Evolutionary conservation across 2,113 vertebrate species (phyloP), one percentile per base, ranked within the genome.

Genomic region (Phocoena sinus): DNA sequence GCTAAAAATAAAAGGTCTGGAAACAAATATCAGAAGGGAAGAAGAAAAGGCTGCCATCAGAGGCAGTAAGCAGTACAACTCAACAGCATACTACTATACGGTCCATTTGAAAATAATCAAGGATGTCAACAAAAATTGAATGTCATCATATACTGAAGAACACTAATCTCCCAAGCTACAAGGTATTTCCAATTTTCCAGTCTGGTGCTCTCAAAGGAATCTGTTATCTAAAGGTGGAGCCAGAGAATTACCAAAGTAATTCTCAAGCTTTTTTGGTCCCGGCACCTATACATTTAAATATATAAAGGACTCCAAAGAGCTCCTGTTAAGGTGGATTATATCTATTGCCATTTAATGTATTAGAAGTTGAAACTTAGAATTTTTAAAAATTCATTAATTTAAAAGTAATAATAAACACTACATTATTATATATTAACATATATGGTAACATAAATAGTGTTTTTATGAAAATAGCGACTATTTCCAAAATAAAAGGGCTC

Each of bases 51-150:
- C 3, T 41, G 44, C n/a, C 47, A 33, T 73, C 8, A 76, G 68
- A 86, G 77, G 71, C 56, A 89, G 15, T 10, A 83, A 88, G 14
- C 8, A 68, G 65, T 33, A 62, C 6, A 47, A 47, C 14, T 31
- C 63, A 25, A 76, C 4, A 67, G 58, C 26, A 23, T 20, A n/a
- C 5, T 13, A n/a, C 4, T 58, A 18, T 23, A 84, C 0, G 1
- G 73, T 47, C 63, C 88, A 62, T 50, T 71, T 91, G 81, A 70
- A 95, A 88, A 95, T 58, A 81, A 93, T 79, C 70, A 96, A 74
- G 81, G n/a, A 83, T n/a, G 79, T 7, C 58, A 86, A 68, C 25
- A 87, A 90, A 97, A 88, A 60, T 6, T 63, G 38, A 90, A 65
- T 33, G 65, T 36, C 80, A 74, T 41, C 53, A 71, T 87, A 86